A percentile compares a stretch with the other conserved stretches of the same genome.
phyloP scores from a whole-genome alignment of 2,113 vertebrate species.

The Hymenochirus boettgeri region DNA sequence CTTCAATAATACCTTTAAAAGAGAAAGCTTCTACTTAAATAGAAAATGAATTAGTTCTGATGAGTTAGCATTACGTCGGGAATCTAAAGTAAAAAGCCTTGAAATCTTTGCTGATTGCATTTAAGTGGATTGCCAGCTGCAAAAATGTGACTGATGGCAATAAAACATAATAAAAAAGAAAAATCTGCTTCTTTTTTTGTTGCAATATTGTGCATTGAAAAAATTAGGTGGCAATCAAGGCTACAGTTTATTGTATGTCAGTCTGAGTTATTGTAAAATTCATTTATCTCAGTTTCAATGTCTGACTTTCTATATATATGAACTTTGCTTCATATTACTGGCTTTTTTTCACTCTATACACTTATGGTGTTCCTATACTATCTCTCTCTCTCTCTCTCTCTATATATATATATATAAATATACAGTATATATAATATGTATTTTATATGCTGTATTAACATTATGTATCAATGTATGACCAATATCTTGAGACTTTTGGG shows the following conservation, averaged over 20 bases:
- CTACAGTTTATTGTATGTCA: slow-evolving; percentile 8
- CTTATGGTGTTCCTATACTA: no score
- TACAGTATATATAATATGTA: no score
- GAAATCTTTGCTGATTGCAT: slow-evolving; percentile 36
- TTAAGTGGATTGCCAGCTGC: slow-evolving; percentile 17
- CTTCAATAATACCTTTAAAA: slow-evolving; percentile 39
- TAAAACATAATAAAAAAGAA: slow-evolving; percentile 10
- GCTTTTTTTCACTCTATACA: background rate
- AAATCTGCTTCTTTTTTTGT: slow-evolving; percentile 6
- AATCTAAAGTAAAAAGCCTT: slow-evolving; percentile 28
- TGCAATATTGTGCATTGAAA: background rate
- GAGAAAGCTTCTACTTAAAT: slow-evolving; percentile 38
- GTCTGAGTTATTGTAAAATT: background rate
- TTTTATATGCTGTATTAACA: no score
- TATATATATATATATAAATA: no score
- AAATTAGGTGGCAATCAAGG: slow-evolving; percentile 9
- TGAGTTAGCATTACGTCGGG: slow-evolving; percentile 28
- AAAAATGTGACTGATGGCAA: slow-evolving; percentile 9
- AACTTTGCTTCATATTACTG: background rate
- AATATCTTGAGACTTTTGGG: no score
- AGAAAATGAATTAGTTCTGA: slow-evolving; percentile 40
- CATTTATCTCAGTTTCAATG: background rate
- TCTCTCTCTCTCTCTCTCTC: no score
- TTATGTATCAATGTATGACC: no score
- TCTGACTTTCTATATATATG: background rate